Evolutionary conservation across 2,113 vertebrate genomes (phyloP).

Genomic region (Coryphaenoides rupestris): DNA sequence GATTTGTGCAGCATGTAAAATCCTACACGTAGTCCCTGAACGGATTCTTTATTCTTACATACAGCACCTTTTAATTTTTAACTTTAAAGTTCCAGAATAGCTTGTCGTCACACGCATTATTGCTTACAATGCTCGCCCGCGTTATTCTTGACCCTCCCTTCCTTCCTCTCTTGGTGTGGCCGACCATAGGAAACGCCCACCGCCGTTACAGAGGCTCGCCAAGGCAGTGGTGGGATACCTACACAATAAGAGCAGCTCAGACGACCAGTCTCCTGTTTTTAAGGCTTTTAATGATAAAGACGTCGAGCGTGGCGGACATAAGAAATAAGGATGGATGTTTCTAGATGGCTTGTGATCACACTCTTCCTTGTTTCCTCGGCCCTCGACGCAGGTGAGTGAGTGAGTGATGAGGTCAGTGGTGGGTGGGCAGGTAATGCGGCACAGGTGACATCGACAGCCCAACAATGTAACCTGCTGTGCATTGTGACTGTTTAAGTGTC

Average conservation of each 20-base stretch:
- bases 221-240: slow-evolving; percentile 50
- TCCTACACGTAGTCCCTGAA: no score
- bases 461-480: neutral
- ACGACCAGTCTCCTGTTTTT: neutral
- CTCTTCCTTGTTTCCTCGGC: slow-evolving; percentile 33
- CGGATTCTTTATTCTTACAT: no score
- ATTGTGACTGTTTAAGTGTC: neutral
- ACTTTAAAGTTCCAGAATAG: neutral
- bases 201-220: slow-evolving; percentile 53
- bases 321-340: slow-evolving; percentile 39
- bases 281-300: no score
- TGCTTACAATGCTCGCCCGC: slow-evolving; percentile 34
- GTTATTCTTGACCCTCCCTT: slow-evolving; percentile 68
- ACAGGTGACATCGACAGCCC: neutral
- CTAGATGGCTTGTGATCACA: slow-evolving; percentile 24
- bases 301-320: neutral
- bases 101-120: slow-evolving; percentile 3
- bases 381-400: slow-evolving; percentile 58
- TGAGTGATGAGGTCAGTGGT: slow-evolving; percentile 12
- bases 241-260: slow-evolving; percentile 20
- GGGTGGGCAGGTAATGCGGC: neutral
- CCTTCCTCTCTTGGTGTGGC: slow-evolving; percentile 61
- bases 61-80: no score
- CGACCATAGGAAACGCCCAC: slow-evolving; percentile 64
- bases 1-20: no score